Percentiles rank a stretch among this genome's conserved stretches.
phyloP scores from a whole-genome alignment of 2,888 invertebrate species.

The Lepidocyrtoides sp. region DNA sequence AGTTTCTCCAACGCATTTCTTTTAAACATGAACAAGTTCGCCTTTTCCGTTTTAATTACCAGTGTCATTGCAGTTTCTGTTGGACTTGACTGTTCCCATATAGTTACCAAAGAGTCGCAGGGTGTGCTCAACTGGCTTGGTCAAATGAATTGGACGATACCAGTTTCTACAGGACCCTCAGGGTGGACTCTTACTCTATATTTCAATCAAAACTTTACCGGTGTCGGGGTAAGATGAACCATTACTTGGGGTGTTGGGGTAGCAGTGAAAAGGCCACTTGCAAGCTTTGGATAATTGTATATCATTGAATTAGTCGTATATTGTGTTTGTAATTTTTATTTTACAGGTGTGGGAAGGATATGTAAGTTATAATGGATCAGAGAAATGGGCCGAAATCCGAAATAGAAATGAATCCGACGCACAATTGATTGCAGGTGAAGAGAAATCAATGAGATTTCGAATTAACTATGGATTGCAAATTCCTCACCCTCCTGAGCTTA shows the following conservation, averaged over 20 bases:
- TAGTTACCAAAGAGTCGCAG: constrained; percentile 63
- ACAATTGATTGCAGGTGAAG: constrained; percentile 35
- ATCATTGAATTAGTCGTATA: not conserved
- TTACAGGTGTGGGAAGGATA: constrained; percentile 72
- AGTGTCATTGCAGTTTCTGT: constrained; percentile 20
- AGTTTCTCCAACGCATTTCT: not conserved
- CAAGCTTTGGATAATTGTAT: too few species aligned
- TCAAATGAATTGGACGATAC: constrained; percentile 73
- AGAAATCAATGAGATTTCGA: constrained; percentile 67
- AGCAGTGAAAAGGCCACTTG: too few species aligned
- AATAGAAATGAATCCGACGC: constrained; percentile 59
- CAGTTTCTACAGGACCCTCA: constrained; percentile 35
- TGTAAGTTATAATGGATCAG: constrained; percentile 28
- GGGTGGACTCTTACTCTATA: constrained; percentile 70
- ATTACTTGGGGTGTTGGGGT: too few species aligned
- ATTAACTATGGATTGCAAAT: constrained; percentile 71
- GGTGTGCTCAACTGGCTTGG: constrained; percentile 78
- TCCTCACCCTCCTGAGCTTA: constrained; percentile 23
- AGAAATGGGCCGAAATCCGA: constrained; percentile 54
- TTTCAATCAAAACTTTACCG: constrained; percentile 76
- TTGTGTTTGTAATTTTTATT: not conserved
- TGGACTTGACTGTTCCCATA: constrained; percentile 66
- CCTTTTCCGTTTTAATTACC: constrained; percentile 24
- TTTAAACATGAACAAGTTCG: constrained; percentile 45
- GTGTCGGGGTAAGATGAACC: constrained; percentile 76